These are phyloP conservation scores for Callorhinus ursinus DNA, from an alignment of 2,113 vertebrate species.

Conservation along the genomic window DNA sequence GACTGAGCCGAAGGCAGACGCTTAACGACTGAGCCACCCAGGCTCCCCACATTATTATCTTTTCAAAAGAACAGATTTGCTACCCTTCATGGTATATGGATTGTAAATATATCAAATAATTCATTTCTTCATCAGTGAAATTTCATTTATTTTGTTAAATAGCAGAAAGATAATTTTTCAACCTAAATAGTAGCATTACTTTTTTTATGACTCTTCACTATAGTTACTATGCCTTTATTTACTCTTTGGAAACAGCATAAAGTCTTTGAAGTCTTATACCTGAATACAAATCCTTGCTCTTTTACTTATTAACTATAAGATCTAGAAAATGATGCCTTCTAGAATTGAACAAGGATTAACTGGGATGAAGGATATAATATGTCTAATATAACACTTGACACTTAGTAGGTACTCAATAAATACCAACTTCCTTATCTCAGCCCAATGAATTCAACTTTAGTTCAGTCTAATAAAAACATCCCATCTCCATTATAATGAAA, in stretches of 20 bases:
- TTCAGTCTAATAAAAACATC: neutral
- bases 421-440: neutral
- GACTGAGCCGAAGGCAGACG: too few relatives aligned
- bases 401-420: conserved; percentile 16
- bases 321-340: neutral
- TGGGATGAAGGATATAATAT: conserved; percentile 19
- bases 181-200: neutral
- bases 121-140: neutral
- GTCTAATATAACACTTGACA: neutral
- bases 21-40: too few relatives aligned
- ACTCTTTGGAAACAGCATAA: neutral
- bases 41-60: neutral
- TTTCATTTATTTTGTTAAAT: conserved; percentile 35
- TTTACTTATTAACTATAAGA: neutral
- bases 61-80: conserved; percentile 39
- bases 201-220: neutral
- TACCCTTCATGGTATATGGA: neutral
- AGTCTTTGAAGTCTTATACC: neutral
- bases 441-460: neutral
- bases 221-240: neutral
- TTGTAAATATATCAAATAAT: conserved; percentile 22
- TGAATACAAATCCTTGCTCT: neutral
- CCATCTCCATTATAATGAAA: conserved; percentile 23
- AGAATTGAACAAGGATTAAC: neutral
- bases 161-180: neutral